Evolutionary conservation across 2,113 vertebrate genomes (phyloP).

Genomic region (Pogonocichla stellata): DNA sequence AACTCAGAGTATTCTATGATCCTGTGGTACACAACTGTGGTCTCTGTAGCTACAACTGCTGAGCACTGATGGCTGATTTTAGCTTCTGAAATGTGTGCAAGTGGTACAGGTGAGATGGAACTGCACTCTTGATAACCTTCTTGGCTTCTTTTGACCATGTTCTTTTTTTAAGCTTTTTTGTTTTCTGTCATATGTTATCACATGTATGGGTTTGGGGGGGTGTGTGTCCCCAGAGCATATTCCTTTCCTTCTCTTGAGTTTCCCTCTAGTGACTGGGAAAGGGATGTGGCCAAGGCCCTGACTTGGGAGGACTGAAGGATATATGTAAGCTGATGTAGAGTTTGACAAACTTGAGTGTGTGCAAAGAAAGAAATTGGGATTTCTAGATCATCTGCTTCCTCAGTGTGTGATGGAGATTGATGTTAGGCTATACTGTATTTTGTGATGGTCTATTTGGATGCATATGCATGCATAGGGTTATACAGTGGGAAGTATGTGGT

Average conservation of each 20-base stretch:
- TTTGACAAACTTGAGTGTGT: background rate
- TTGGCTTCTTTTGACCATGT: background rate
- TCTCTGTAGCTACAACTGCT: background rate
- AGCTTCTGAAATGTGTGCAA: background rate
- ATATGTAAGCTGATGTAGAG: background rate
- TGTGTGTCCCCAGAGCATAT: background rate
- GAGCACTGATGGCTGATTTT: background rate
- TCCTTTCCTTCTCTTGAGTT: background rate
- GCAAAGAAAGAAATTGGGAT: background rate
- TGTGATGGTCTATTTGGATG: background rate
- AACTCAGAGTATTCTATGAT: background rate
- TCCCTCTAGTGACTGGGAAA: background rate
- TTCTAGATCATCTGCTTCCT: background rate
- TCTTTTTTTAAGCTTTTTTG: background rate
- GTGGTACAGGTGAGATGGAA: background rate
- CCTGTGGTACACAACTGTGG: background rate
- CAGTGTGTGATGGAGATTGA: background rate
- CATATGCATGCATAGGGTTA: fast-evolving
- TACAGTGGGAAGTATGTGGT: background rate
- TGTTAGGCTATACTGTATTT: background rate
- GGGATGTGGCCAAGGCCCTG: background rate
- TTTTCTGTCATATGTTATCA: background rate
- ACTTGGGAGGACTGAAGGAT: fast-evolving
- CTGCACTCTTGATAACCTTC: background rate
- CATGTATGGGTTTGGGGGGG: fast-evolving